Base-by-base conservation (phyloP, 2,113 vertebrate genomes). In the Eleginops maclovinus region DNA sequence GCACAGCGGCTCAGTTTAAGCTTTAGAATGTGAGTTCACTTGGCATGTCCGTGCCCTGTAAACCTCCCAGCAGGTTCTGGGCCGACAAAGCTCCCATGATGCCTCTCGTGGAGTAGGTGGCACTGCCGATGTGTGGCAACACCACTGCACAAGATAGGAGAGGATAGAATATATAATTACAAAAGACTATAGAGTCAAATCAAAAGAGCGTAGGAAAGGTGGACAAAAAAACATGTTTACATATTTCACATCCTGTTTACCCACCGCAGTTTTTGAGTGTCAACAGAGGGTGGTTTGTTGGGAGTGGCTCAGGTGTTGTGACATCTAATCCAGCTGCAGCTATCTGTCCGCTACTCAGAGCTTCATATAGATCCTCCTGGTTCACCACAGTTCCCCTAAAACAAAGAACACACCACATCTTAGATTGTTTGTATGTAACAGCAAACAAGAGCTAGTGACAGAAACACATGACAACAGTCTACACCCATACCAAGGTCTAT, bases 51-150 rank as follows among this genome's bases (percentile, higher is more conserved):
- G 85, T 79, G 8, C 87, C 94, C 22, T 56, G 85, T 36, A 94
- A 78, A 47, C 95, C 95, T 2, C 79, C 90, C 58, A 96, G 89
- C 60, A 96, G 86, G 86, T 96, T 96, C 11, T 67, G 90, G 26
- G 87, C 95, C 0, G 94, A 71, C 84, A 96, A 81, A 17, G 75
- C 84, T 11, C 90, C 89, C 96, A 96, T 96, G 91, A 89, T 28
- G 40, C 93, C 94, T 68, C 95, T 93, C 0, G 95, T 96, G 76
- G 93, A 90, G 78, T 95, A 90, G 0, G 93, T 91, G 62, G 94
- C 94, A 13, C 95, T 95, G 64, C 93, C 88, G 2, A 96, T 91
- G 62, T 95, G 95, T 0, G 94, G 93, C 53, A 94, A 92, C 75
- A 95, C 90, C 81, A 94, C 94, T 95, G 90, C 6, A 77, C 19